phyloP scores from a whole-genome alignment of 2,888 invertebrate species.

The Ptychoptera albimana region DNA sequence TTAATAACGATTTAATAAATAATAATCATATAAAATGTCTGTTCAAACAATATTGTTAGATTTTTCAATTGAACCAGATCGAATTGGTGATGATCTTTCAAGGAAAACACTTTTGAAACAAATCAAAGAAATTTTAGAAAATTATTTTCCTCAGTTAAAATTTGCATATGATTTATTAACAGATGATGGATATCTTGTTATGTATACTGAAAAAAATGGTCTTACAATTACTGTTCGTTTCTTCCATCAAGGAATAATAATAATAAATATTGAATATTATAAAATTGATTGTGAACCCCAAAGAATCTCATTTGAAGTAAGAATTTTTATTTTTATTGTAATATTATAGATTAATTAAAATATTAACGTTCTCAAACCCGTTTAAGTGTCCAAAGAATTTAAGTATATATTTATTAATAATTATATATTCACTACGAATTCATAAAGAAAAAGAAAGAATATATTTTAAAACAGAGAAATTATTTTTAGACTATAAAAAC shows the following conservation, averaged over 20 bases:
- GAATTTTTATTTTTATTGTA: conserved; percentile 8
- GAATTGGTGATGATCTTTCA: conserved; percentile 47
- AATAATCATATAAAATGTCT: conserved; percentile 37
- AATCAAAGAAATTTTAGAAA: conserved; percentile 51
- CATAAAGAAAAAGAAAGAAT: conserved; percentile 19
- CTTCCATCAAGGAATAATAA: conserved; percentile 59
- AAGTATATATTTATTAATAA: background rate
- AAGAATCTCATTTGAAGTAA: conserved; percentile 61
- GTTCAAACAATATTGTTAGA: conserved; percentile 65
- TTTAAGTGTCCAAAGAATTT: too few relatives aligned
- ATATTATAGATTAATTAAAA: too few relatives aligned
- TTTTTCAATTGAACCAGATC: conserved; percentile 56
- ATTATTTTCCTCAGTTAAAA: conserved; percentile 55
- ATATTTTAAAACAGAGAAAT: conserved; percentile 22
- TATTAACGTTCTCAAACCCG: too few relatives aligned
- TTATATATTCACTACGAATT: conserved; percentile 10
- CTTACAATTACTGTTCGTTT: conserved; percentile 54
- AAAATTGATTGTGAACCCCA: conserved; percentile 58
- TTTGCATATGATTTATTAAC: conserved; percentile 47
- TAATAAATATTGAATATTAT: conserved; percentile 71
- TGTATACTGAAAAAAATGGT: conserved; percentile 54
- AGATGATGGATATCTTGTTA: conserved; percentile 51
- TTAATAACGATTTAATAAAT: too few relatives aligned
- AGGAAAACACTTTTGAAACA: conserved; percentile 47
- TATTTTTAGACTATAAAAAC: conserved; percentile 50